Evolutionary conservation across 1,140 invertebrate genomes (phyloP).

Genomic region (Gonioctena quinquepunctata): DNA sequence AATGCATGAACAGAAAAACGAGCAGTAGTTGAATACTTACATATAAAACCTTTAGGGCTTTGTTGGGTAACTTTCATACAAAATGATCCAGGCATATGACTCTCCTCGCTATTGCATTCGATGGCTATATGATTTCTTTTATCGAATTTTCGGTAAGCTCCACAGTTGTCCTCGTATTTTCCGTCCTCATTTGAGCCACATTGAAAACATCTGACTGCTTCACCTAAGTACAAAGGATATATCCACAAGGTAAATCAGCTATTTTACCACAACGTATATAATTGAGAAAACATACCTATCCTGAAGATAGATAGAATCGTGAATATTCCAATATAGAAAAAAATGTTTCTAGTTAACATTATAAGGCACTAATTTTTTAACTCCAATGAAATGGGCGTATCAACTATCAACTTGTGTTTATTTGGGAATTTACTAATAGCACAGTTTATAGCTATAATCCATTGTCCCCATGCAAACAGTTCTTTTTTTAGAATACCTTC

Average conservation of each 20-base stretch:
- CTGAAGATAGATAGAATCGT: not conserved
- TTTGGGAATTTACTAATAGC: no score
- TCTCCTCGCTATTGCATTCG: conserved; percentile 88
- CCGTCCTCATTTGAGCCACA: conserved; percentile 81
- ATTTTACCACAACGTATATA: not conserved
- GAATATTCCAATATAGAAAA: no score
- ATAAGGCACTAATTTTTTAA: no score
- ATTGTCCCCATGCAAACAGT: no score
- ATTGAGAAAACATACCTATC: not conserved
- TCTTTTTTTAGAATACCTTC: conserved; percentile 72
- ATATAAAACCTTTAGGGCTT: conserved; percentile 88
- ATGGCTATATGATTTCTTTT: conserved; percentile 78
- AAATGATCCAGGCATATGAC: conserved; percentile 88
- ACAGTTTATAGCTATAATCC: no score
- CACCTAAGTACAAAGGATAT: conserved; percentile 58
- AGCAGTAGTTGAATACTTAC: no score
- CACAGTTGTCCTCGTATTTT: conserved; percentile 77
- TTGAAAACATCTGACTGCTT: conserved; percentile 81
- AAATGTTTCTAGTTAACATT: no score
- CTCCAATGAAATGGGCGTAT: no score
- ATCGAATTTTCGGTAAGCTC: conserved; percentile 83
- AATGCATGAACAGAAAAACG: no score
- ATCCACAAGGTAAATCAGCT: no score
- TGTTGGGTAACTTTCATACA: conserved; percentile 90
- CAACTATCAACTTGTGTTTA: no score